phyloP scores from a whole-genome alignment of 1,140 invertebrate genomes.

The Conus betulinus region DNA sequence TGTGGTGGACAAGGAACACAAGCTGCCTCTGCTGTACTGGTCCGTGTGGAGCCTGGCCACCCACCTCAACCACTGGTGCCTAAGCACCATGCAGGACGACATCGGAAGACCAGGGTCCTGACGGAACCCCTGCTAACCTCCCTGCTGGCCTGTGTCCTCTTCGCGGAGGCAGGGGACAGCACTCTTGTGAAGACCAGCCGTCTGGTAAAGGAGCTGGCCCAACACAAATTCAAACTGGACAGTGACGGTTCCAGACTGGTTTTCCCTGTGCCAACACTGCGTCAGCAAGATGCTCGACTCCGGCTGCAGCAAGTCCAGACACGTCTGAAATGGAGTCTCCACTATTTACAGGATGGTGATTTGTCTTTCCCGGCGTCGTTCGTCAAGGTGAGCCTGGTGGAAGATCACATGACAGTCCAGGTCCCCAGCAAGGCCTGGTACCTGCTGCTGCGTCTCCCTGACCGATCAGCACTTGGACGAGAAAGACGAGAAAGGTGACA shows the following conservation, averaged over 20 bases:
- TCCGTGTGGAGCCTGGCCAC: not conserved
- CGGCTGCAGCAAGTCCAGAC: not conserved
- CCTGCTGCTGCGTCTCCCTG: not conserved
- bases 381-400: not conserved
- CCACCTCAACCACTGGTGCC: constrained; percentile 5
- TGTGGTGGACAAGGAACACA: not conserved
- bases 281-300: not conserved
- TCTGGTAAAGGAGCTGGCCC: not conserved
- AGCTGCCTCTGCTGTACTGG: constrained; percentile 25
- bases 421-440: not conserved
- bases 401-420: not conserved
- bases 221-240: not conserved
- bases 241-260: not conserved
- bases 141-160: not conserved
- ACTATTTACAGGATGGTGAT: not conserved
- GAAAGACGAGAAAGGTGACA: not conserved
- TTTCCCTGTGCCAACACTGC: not conserved
- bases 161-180: not conserved
- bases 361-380: not conserved
- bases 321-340: not conserved
- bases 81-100: not conserved
- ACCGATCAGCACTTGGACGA: not conserved
- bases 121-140: not conserved
- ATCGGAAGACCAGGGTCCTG: not conserved
- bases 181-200: not conserved